These are phyloP conservation scores for Phaethornis superciliosus DNA, from an alignment of 2,113 vertebrate genomes.

Conservation along the genomic window DNA sequence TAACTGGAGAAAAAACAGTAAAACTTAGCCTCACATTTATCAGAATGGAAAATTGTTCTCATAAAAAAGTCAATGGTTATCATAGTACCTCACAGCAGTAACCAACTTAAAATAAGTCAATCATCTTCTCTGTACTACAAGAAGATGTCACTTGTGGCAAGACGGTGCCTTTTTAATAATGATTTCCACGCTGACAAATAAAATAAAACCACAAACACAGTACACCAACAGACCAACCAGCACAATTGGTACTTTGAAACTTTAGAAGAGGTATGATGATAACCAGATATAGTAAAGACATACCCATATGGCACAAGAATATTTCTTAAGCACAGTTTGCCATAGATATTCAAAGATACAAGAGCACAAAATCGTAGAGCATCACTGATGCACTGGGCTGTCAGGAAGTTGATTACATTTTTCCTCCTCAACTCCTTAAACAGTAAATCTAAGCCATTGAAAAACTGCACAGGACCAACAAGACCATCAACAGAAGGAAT, in stretches of 20 bases:
- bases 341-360: background rate
- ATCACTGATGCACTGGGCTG: background rate
- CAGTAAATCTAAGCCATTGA: background rate
- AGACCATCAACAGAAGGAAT: background rate
- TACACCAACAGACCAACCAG: background rate
- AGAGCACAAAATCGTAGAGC: rapidly evolving
- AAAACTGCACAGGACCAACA: background rate
- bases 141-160: background rate
- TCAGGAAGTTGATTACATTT: background rate
- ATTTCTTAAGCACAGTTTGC: background rate
- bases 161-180: background rate
- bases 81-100: background rate
- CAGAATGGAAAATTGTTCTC: background rate
- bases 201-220: background rate
- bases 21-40: background rate
- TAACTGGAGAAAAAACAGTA: constrained; percentile 1
- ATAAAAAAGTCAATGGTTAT: constrained; percentile 1
- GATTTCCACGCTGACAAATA: background rate
- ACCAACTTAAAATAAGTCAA: background rate
- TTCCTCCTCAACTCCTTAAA: background rate
- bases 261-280: background rate
- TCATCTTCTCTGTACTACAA: background rate
- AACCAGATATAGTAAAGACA: background rate
- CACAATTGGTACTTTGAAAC: background rate
- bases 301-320: background rate